These are phyloP conservation scores for Plectrocnemia conspersa DNA, from an alignment of 1,140 invertebrate species.

Conservation along the genomic window DNA sequence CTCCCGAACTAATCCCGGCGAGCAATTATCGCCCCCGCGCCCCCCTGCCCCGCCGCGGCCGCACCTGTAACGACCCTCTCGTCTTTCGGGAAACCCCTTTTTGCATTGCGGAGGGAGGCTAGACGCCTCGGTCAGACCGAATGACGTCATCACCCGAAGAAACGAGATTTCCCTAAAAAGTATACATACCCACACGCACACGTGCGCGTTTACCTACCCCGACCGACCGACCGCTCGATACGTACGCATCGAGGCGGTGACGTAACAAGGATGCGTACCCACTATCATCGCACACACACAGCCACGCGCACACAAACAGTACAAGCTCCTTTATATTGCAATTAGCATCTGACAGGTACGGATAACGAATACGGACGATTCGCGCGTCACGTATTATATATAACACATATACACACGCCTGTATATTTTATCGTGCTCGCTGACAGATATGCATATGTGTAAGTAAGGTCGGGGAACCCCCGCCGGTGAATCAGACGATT, in stretches of 20 bases:
- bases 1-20: conserved; percentile 26
- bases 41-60: conserved; percentile 6
- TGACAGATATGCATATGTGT: conserved; percentile 8
- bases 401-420: not conserved
- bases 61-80: conserved; percentile 20
- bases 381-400: not conserved
- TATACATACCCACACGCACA: conserved; percentile 16
- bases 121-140: conserved; percentile 26
- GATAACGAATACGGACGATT: too few relatives aligned
- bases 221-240: too few relatives aligned
- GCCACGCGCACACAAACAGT: conserved; percentile 10
- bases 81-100: conserved; percentile 29
- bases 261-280: not conserved
- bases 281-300: not conserved
- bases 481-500: conserved; percentile 29
- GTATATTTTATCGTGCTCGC: too few relatives aligned
- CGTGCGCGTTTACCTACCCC: not conserved
- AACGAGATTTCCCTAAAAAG: conserved; percentile 30
- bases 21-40: conserved; percentile 29
- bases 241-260: not conserved
- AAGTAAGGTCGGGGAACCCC: conserved; percentile 27
- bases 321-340: conserved; percentile 4
- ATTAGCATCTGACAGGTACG: too few relatives aligned
- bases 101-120: conserved; percentile 5
- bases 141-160: conserved; percentile 28